Evolutionary conservation across 2,888 invertebrate genomes (phyloP).

Genomic region (Fragum whitleyi): DNA sequence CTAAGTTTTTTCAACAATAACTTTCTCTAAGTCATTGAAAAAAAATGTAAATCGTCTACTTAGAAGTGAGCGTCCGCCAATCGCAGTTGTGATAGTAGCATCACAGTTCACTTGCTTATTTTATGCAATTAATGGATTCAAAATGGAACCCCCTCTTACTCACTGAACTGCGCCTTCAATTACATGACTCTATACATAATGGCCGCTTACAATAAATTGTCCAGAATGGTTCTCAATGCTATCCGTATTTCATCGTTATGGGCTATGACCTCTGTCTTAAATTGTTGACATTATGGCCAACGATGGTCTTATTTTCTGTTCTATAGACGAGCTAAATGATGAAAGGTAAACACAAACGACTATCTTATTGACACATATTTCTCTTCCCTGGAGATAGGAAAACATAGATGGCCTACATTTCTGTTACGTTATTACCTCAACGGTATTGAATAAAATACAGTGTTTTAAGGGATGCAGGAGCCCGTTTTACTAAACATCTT

Average conservation of each 20-base stretch:
- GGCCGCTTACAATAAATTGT: neutral
- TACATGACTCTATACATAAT: neutral
- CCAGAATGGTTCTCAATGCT: neutral
- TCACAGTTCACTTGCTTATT: too few relatives aligned
- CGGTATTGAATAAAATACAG: too few relatives aligned
- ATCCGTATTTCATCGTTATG: neutral
- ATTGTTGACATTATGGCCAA: neutral
- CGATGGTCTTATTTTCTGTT: neutral
- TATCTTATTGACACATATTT: slow-evolving; percentile 1
- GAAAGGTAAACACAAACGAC: neutral
- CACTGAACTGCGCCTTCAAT: too few relatives aligned
- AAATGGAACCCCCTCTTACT: too few relatives aligned
- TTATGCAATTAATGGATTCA: too few relatives aligned
- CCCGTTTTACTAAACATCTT: too few relatives aligned
- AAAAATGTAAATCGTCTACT: too few relatives aligned
- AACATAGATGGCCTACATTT: neutral
- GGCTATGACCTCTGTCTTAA: neutral
- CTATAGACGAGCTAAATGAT: neutral
- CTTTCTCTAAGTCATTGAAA: too few relatives aligned
- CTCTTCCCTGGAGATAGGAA: neutral
- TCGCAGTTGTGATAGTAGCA: too few relatives aligned
- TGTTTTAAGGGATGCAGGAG: too few relatives aligned
- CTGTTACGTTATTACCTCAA: neutral
- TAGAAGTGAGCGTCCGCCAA: too few relatives aligned
- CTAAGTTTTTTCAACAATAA: too few relatives aligned